Evolutionary conservation across 2,888 invertebrate genomes (phyloP), one percentile per base, ranked within the genome.

Genomic region (Ophion slaviceki): DNA sequence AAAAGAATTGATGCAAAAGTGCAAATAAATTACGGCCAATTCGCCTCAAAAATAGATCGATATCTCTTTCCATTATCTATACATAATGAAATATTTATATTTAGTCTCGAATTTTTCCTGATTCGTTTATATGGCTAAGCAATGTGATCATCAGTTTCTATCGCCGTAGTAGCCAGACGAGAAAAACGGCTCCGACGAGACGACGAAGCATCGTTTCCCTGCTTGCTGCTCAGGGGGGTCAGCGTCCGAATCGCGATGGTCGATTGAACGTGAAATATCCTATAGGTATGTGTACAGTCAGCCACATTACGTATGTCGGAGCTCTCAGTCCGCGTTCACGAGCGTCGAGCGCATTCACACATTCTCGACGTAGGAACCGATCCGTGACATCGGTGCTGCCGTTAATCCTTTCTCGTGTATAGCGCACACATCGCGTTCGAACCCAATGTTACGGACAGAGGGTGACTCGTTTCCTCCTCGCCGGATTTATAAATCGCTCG

Each of bases 381-480:
- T 80, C 83, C 88, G 88, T 86, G 88, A 88, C 87, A 88, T 86
- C 80, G 84, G 68, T 88, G 78, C 86, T 75, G 82, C 32, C 85
- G 87, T 86, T 86, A 83, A 85, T 87, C 86, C 85, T 86, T 85
- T 88, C 53, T 53, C 88, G 84, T 61, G 76, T 87, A 82, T 78
- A 72, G 32, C 80, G 61, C 75, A 57, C 70, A 32, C 64, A 61
- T 66, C 71, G 40, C 62, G 20, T 80, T 67, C 59, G 59, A 61
- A 74, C 74, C 66, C 66, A 32, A 66, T 74, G 40, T 53, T 67
- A 61, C 61, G 45, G 11, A 67, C 40, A 59, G n/a, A 24, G 28
- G 24, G 32, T 24, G 20, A 64, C 53, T 68, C 62, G 62, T 59
- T 78, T 78, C 70, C 76, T 70, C 45, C 47, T 78, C 70, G 59